Conservation (phyloP, 2,888 invertebrate species). For the Miltochrista miniata region DNA sequence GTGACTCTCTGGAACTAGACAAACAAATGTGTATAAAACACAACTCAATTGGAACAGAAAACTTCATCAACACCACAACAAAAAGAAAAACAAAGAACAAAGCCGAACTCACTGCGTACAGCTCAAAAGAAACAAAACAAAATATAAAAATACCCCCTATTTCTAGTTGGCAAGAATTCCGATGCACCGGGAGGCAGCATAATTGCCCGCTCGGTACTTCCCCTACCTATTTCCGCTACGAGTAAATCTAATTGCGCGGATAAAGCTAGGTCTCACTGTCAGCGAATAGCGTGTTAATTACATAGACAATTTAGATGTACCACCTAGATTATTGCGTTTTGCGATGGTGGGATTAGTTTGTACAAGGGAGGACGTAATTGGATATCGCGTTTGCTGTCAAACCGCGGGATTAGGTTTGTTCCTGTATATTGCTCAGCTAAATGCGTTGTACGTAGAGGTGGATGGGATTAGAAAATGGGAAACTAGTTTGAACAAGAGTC, state of each 20-base stretch:
- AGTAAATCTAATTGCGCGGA: slow-evolving; percentile 48
- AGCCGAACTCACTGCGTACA: slow-evolving; percentile 2
- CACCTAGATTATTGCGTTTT: background rate
- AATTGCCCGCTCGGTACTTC: slow-evolving; percentile 38
- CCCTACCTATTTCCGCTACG: slow-evolving; percentile 36
- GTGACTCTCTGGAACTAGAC: background rate
- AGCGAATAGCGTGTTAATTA: slow-evolving; percentile 12
- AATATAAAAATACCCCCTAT: background rate
- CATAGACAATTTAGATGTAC: background rate
- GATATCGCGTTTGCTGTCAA: background rate
- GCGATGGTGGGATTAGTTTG: background rate
- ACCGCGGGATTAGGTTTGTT: no score
- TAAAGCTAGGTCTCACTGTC: slow-evolving; percentile 18
- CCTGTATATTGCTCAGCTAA: no score
- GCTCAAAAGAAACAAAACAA: slow-evolving; percentile 1
- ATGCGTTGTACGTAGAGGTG: no score
- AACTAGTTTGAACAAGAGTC: no score
- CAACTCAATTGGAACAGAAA: background rate
- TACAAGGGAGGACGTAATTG: background rate
- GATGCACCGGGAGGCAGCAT: slow-evolving; percentile 19
- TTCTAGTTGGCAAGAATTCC: slow-evolving; percentile 14
- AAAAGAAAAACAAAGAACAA: background rate
- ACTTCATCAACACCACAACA: background rate
- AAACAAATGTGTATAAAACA: background rate
- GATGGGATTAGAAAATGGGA: no score